phyloP scores from a whole-genome alignment of 2,113 vertebrate species.

The Tylochromis polylepis region DNA sequence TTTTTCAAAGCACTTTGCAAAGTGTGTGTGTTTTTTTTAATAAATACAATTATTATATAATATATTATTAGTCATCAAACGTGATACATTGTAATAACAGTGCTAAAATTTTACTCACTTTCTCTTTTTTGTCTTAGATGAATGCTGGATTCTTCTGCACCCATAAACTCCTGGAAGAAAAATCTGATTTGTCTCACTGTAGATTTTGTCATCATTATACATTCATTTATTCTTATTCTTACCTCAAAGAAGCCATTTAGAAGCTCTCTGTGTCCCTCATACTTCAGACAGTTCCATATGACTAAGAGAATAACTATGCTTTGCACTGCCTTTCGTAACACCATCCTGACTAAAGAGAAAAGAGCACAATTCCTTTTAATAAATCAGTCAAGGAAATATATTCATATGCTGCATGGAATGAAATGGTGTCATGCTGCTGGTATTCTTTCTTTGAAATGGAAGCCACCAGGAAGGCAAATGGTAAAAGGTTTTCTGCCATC shows the following conservation, averaged over 20 bases:
- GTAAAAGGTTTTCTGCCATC: background rate
- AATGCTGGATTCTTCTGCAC: background rate
- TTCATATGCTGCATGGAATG: background rate
- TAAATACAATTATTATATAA: background rate
- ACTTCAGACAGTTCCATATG: background rate
- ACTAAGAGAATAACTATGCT: conserved; percentile 1
- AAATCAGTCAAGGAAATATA: background rate
- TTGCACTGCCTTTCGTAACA: background rate
- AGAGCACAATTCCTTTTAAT: background rate
- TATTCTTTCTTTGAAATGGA: background rate
- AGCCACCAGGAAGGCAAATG: background rate
- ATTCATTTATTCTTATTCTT: background rate
- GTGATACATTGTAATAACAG: background rate
- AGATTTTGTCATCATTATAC: background rate
- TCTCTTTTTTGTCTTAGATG: conserved; percentile 14
- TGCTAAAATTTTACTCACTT: background rate
- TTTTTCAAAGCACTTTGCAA: background rate
- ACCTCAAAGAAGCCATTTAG: background rate
- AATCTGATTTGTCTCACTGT: background rate
- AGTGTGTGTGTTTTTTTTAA: background rate
- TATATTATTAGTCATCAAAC: background rate
- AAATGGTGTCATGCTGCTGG: background rate
- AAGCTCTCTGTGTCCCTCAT: background rate
- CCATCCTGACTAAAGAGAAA: conserved; percentile 10
- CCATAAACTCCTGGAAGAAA: background rate